Percentiles rank a stretch among this genome's conserved stretches.
These are phyloP conservation scores for Sericinus montela DNA, from an alignment of 2,888 invertebrate genomes.

Conservation along the genomic window DNA sequence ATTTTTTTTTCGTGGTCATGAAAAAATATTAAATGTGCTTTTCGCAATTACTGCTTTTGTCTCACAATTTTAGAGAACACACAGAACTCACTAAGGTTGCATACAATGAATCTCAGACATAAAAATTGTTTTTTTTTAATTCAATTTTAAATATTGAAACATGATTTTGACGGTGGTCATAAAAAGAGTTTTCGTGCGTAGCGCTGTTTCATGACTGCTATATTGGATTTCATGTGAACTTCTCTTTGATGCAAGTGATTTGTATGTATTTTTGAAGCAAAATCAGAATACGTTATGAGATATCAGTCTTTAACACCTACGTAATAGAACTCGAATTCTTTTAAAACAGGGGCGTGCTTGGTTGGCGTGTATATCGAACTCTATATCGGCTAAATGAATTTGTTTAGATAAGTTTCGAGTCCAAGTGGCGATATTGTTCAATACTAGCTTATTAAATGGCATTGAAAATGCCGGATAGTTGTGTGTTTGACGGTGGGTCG, in stretches of 20 bases:
- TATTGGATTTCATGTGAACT: not conserved
- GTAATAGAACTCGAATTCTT: not conserved
- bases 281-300: not conserved
- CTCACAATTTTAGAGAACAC: too few species aligned
- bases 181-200: not conserved
- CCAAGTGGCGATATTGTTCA: constrained; percentile 24
- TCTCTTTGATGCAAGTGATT: too few species aligned
- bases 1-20: too few species aligned
- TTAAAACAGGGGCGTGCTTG: not conserved
- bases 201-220: too few species aligned
- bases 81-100: too few species aligned
- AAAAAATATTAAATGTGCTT: too few species aligned
- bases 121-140: constrained; percentile 1
- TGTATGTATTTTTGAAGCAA: not conserved
- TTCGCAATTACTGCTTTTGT: too few species aligned
- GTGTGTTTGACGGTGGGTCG: not conserved
- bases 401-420: constrained; percentile 21
- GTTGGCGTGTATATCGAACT: constrained; percentile 16
- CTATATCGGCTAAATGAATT: constrained; percentile 15
- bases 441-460: constrained; percentile 28
- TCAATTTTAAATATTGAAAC: not conserved
- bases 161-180: constrained; percentile 9
- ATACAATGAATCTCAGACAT: constrained; percentile 13
- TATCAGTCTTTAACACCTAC: not conserved
- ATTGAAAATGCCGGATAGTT: constrained; percentile 37